phyloP scores from a whole-genome alignment of 2,113 vertebrate genomes.

The Nothocercus nigrocapillus region DNA sequence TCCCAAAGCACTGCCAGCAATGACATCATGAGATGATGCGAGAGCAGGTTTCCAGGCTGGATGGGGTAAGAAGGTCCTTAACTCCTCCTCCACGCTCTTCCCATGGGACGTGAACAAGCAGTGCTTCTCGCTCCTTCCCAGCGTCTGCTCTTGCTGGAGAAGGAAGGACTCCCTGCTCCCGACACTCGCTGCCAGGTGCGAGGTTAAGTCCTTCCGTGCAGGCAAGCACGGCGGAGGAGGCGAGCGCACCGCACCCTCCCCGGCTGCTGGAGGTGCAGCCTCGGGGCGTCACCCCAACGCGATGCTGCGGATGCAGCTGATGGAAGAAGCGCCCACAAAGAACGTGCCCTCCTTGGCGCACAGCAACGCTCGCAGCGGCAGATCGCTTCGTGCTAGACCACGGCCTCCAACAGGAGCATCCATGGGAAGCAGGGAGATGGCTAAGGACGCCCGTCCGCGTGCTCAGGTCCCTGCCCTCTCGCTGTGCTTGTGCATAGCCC shows the following conservation, averaged over 20 bases:
- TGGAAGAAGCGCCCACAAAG: not conserved
- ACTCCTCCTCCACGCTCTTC: not conserved
- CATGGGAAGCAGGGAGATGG: accelerated
- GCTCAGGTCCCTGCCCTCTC: not conserved
- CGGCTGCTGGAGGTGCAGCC: accelerated
- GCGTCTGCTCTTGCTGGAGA: not conserved
- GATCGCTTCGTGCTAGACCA: accelerated
- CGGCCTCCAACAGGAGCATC: accelerated
- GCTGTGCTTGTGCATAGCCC: no score
- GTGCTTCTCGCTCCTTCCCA: not conserved
- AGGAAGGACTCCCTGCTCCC: not conserved
- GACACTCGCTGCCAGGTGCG: not conserved
- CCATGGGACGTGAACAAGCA: not conserved
- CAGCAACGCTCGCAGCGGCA: not conserved
- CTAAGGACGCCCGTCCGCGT: accelerated
- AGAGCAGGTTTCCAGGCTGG: not conserved
- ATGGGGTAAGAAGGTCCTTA: not conserved
- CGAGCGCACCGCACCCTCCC: not conserved
- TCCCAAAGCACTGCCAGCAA: not conserved
- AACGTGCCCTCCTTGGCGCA: not conserved
- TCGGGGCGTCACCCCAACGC: not conserved
- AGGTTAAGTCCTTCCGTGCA: not conserved
- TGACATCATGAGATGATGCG: accelerated
- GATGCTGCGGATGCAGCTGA: no score
- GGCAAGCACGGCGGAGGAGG: accelerated